phyloP scores from a whole-genome alignment of 2,888 invertebrate species.

The Agrochola lychnidis region DNA sequence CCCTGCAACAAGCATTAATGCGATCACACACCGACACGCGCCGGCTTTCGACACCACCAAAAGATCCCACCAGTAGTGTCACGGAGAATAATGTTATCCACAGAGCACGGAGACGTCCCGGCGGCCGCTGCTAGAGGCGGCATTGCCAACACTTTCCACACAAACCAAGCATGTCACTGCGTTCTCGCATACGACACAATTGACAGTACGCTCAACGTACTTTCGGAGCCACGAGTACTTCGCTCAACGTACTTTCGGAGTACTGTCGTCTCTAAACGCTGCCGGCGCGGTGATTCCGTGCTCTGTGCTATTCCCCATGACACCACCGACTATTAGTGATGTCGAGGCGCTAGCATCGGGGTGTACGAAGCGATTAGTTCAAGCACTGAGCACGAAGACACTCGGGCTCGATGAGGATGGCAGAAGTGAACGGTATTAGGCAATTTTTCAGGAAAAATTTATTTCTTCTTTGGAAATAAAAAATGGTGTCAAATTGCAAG shows the following conservation, averaged over 20 bases:
- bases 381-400: conserved; percentile 51
- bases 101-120: neutral
- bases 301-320: neutral
- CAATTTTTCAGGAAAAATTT: too few species aligned
- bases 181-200: neutral
- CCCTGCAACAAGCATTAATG: conserved; percentile 93
- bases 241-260: too few species aligned
- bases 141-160: neutral
- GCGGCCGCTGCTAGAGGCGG: neutral
- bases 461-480: neutral
- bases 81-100: neutral
- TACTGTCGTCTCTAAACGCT: too few species aligned
- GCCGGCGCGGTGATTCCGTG: neutral
- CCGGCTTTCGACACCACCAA: conserved; percentile 16
- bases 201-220: neutral
- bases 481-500: neutral
- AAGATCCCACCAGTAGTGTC: neutral
- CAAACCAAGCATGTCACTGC: neutral
- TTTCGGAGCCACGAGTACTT: too few species aligned
- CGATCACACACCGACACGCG: conserved; percentile 81
- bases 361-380: conserved; percentile 50
- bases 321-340: conserved; percentile 11
- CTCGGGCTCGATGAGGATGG: conserved; percentile 21
- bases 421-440: conserved; percentile 1
- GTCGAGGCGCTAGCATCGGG: conserved; percentile 49